Base-by-base conservation (phyloP, 64 coral and sea anemone genomes). In the Montipora efflorescens region DNA sequence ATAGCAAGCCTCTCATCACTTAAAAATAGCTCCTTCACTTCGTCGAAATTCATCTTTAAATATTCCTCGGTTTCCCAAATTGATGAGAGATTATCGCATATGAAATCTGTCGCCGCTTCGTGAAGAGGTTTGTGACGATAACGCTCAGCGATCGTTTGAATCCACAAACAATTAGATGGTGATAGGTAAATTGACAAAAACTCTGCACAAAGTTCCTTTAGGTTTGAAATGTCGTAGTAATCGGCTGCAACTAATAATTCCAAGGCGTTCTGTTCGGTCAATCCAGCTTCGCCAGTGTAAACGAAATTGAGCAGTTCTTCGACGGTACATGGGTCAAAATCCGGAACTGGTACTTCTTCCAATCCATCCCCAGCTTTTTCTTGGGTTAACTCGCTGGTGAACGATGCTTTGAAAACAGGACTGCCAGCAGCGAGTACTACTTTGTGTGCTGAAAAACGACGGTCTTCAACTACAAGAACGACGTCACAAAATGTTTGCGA, bases 401-500 rank as follows among this genome's bases (percentile, higher is more conserved):
- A 86, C 5, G 64, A 49, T 48, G 82, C 82, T 71, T 86, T 86
- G 2, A 86, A 86, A 5, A 86, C 43, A 22, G 82, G 47, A 19
- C 82, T 86, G 8, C 62, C 51, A 5, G 82, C 82, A 5, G 82
- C 82, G 3, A 86, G 82, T 11, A 86, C 66, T 12, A 86, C 47
- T 70, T 49, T 86, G 82, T 86, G 82, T 0, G 82, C 82, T 4
- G 64, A n/a, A 20, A 86, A 18, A 1, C 46, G 62, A 14, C 46
- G 28, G 8, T 70, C 12, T 2, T 71, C 82, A 0, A 72, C 82
- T 3, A 86, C 19, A 2, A 86, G 82, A 71, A 72, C 5, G 5
- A 86, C 82, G 12, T 86, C 82, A 64, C 82, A 86, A 86, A 86
- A 86, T 22, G 82, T 46, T 50, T 70, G 62, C 45, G 82, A 86